Evolutionary conservation across 1,140 invertebrate species (phyloP), one percentile per base, ranked within the genome.

Genomic region (Doryteuthis pealeii): DNA sequence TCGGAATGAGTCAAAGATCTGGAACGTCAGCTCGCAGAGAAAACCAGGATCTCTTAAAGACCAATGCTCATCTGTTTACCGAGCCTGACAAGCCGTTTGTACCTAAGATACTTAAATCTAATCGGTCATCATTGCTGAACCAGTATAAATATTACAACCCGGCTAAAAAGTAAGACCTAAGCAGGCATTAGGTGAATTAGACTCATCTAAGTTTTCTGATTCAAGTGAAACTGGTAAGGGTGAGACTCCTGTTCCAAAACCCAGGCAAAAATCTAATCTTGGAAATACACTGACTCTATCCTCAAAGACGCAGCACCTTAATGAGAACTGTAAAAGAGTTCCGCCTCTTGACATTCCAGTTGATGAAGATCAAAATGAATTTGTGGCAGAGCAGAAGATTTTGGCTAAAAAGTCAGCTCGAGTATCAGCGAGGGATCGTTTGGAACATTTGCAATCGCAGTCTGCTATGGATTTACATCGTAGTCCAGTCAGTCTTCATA

Each of bases 21-120:
- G 35, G 35, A 40, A 40, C 10, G 35, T 40, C 35, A 40, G 35
- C 35, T 40, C 35, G 35, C 35, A 40, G 35, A 5, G 35, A 40
- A 40, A 40, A 40, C 35, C 35, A 40, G 12, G 86, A 87, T 76
- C 15, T 87, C 1, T 71, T 87, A 14, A 79, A 87, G 1, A 87
- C 83, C 70, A 71, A 81, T 30, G 69, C 81, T 30, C 81, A 87
- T 66, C 76, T 75, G 12, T 87, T 87, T 71, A 87, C 84, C 26
- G 81, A 87, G 31, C 81, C 83, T 15, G 78, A 82, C 28, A 83
- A 85, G 66, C 84, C 85, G 12, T 87, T 87, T 73, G 86, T 84
- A 18, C 86, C 86, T 35, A 74, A 85, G 71, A 84, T 83, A 22
- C 71, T 87, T 18, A 87, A 86, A 75, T 82, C 79, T 43, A 82